Base-by-base conservation (phyloP, 2,797 vertebrate genomes). In the Xerus rutilus region DNA sequence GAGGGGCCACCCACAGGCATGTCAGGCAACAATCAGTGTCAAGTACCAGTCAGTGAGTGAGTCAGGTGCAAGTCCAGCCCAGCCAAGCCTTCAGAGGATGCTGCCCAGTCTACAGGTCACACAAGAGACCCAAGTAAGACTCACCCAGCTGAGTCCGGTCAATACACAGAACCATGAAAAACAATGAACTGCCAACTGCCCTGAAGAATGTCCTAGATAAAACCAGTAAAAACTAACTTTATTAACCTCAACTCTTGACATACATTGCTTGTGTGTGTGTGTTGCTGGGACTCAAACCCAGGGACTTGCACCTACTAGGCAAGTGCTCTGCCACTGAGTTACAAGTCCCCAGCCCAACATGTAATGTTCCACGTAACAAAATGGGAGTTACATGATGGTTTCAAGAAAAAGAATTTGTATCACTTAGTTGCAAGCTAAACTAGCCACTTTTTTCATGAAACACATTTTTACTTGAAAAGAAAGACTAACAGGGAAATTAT, bases 381-480 rank as follows among this genome's bases (percentile, higher is more conserved):
- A 77, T 25, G 65, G 39, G 17, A 94, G 59, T 79, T 84, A 84
- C 30, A 78, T 13, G 14, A 69, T n/a, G 62, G 17, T 70, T 73
- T 28, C 52, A 77, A 77, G 52, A 73, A 89, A 85, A 85, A 79
- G 32, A 14, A 93, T 25, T 12, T 73, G 21, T 73, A 67, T 54
- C 20, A 49, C 0, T 79, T 13, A 74, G n/a, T 7, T 92, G 3
- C 21, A 92, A 85, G 57, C 49, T 89, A 83, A 91, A 86, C 23
- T 43, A 78, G 70, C 28, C 32, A 84, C 21, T 83, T 76, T 89
- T 62, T 52, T 88, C 78, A 78, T 49, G 49, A 84, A 84, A 73
- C 35, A 73, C n/a, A 65, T 65, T 94, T 88, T 92, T 67, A 88
- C 57, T 84, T 85, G 15, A 7, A 83, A 78, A 70, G 49, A 91